phyloP scores from a whole-genome alignment of 1,140 invertebrate genomes.

The Phymastichus coffea region DNA sequence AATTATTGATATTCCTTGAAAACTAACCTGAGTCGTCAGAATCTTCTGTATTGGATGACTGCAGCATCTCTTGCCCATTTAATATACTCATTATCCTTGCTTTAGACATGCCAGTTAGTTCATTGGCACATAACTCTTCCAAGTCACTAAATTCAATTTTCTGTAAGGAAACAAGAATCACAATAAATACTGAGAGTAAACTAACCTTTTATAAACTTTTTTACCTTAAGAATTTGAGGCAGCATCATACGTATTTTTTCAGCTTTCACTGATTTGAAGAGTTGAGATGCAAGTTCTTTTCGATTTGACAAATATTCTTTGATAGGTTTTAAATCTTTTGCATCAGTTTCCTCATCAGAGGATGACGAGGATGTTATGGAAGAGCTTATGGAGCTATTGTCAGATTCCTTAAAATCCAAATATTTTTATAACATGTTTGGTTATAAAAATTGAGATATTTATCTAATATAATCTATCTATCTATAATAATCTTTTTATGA shows the following conservation, averaged over 20 bases:
- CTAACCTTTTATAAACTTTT: not conserved
- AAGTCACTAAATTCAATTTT: slow-evolving; percentile 48
- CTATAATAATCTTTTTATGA: too few species aligned
- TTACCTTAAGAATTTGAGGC: slow-evolving; percentile 50
- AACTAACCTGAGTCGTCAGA: slow-evolving; percentile 48
- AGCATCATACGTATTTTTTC: slow-evolving; percentile 55
- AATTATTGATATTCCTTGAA: not conserved
- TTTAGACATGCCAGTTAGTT: slow-evolving; percentile 54
- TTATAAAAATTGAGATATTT: not conserved
- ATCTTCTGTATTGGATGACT: slow-evolving; percentile 52
- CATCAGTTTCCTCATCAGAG: slow-evolving; percentile 47
- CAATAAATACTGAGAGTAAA: not conserved
- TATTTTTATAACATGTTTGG: too few species aligned
- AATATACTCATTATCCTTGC: slow-evolving; percentile 47
- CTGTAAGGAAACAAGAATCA: slow-evolving; percentile 30
- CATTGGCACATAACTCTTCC: slow-evolving; percentile 50
- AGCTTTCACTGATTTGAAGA: slow-evolving; percentile 52
- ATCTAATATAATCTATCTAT: too few species aligned
- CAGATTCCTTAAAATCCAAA: slow-evolving; percentile 28
- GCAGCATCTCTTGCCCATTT: slow-evolving; percentile 47
- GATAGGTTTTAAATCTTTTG: slow-evolving; percentile 50
- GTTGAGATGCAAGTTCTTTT: slow-evolving; percentile 46
- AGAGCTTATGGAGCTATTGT: slow-evolving; percentile 23
- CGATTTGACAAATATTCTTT: slow-evolving; percentile 50
- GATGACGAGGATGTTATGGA: slow-evolving; percentile 38